Conservation (phyloP, 2,797 vertebrate species). For the Bovichtus variegatus region DNA sequence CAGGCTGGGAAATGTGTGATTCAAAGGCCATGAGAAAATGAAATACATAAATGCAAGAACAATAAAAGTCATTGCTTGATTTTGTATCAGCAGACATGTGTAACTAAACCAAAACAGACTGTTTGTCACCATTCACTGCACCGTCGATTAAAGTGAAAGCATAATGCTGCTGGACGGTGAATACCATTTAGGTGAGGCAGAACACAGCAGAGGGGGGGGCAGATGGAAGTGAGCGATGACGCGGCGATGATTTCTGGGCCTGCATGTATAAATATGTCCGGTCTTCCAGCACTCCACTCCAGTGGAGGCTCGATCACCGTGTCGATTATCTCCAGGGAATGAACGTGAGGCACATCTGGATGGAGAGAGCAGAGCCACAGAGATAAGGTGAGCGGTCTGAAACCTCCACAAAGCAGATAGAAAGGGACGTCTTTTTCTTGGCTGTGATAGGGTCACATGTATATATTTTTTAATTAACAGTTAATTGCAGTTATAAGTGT, state of each 20-base stretch:
- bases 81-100: neutral
- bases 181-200: slow-evolving; percentile 33
- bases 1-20: neutral
- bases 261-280: slow-evolving; percentile 58
- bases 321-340: slow-evolving; percentile 11
- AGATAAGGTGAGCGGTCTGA: slow-evolving; percentile 44
- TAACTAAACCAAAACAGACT: neutral
- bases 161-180: neutral
- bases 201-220: slow-evolving; percentile 1
- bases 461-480: too few relatives aligned
- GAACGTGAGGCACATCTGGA: slow-evolving; percentile 31
- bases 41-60: neutral
- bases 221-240: slow-evolving; percentile 50
- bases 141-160: neutral
- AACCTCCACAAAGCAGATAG: neutral
- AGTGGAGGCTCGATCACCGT: slow-evolving; percentile 25
- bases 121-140: neutral
- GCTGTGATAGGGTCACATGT: too few relatives aligned
- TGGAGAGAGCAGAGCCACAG: slow-evolving; percentile 12
- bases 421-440: neutral
- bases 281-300: slow-evolving; percentile 21
- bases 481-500: too few relatives aligned
- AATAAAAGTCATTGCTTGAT: neutral
- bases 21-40: neutral
- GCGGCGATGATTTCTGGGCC: slow-evolving; percentile 36